These are phyloP conservation scores for Lingula anatina DNA, from an alignment of 2,888 invertebrate species.

Conservation along the genomic window DNA sequence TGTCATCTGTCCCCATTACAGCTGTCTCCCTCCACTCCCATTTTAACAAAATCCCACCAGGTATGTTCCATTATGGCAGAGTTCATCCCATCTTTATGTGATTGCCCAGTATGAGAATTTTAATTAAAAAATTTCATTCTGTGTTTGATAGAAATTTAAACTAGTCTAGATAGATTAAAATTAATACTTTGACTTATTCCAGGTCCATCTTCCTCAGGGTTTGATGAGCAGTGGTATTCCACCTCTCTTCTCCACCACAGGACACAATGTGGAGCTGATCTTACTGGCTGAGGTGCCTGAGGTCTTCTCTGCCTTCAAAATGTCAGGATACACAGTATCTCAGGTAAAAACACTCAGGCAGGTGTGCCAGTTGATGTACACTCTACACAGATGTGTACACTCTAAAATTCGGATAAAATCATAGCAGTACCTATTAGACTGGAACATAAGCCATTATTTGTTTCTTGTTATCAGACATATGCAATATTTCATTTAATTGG, in stretches of 20 bases:
- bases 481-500: too few relatives aligned
- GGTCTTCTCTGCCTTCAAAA: conserved; percentile 49
- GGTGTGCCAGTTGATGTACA: background rate
- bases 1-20: too few relatives aligned
- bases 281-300: conserved; percentile 47
- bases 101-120: too few relatives aligned
- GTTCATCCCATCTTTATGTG: too few relatives aligned
- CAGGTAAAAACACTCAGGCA: conserved; percentile 40
- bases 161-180: too few relatives aligned
- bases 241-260: conserved; percentile 42
- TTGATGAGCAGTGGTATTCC: conserved; percentile 41
- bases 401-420: background rate
- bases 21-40: too few relatives aligned
- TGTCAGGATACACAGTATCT: conserved; percentile 49
- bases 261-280: conserved; percentile 49
- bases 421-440: background rate
- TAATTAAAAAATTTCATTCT: too few relatives aligned
- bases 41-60: too few relatives aligned
- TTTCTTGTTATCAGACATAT: background rate
- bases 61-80: too few relatives aligned
- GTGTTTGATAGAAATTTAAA: too few relatives aligned
- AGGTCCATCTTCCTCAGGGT: conserved; percentile 35
- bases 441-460: background rate
- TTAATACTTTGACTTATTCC: conserved; percentile 3
- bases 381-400: background rate